Evolutionary conservation across 2,113 vertebrate species (phyloP).

Genomic region (Uropsilus gracilis): DNA sequence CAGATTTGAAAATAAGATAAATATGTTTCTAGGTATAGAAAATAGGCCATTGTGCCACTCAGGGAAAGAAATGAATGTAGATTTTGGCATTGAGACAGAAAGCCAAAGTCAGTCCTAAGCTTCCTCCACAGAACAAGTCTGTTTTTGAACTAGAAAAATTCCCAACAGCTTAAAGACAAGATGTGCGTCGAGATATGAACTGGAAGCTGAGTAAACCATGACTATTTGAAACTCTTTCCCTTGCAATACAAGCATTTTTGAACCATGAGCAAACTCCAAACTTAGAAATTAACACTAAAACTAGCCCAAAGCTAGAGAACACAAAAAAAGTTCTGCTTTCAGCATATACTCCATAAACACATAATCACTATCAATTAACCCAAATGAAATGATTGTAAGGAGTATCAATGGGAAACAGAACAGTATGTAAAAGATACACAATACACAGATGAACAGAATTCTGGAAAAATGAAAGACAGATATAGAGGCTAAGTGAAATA

Average conservation of each 20-base stretch:
- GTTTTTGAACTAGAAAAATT: neutral
- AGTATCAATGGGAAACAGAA: neutral
- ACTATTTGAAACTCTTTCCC: neutral
- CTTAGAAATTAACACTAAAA: slow-evolving; percentile 27
- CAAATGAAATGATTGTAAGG: neutral
- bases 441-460: neutral
- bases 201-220: neutral
- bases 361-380: neutral
- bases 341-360: neutral
- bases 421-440: neutral
- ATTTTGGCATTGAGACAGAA: neutral
- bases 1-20: neutral
- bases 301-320: neutral
- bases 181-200: neutral
- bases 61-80: neutral
- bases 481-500: neutral
- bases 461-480: neutral
- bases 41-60: neutral
- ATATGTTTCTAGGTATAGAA: neutral
- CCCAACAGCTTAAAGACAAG: neutral
- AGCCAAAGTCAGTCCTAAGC: neutral
- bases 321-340: too few relatives aligned
- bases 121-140: slow-evolving; percentile 5
- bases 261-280: slow-evolving; percentile 10
- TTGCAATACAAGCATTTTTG: neutral